Base-by-base conservation (phyloP, 2,113 vertebrate species). In the Antigone vipio region DNA sequence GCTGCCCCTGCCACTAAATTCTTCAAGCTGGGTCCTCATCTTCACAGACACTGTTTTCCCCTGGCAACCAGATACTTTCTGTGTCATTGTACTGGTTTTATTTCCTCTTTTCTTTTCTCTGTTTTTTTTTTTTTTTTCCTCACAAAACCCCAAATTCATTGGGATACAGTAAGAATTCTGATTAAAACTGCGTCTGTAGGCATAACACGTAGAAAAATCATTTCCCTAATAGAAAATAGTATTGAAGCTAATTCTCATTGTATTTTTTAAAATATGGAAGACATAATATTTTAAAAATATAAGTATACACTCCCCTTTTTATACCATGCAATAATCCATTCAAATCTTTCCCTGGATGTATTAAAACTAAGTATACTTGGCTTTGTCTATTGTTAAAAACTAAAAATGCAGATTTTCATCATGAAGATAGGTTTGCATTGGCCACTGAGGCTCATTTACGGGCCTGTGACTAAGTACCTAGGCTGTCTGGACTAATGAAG, bases 1-100 rank as follows among this genome's bases (percentile, higher is more conserved):
- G 56, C 68, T 74, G 82, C 85, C 69, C 94, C 96, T 92, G 50
- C 38, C 58, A 55, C 45, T 91, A 85, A 94, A 91, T 92, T 78
- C 82, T 92, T 77, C 69, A 68, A 56, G 82, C 73, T 76, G 27
- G 32, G 12, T 94, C 60, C 53, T 91, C 56, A 24, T 83, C 59
- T 73, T 89, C 56, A 81, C 29, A 88, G 64, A 9, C 1, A 0
- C 32, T 91, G 1, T 96, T 89, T 88, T 23, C 35, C 68, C 23
- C 32, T 1, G 4, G 66, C 30, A 92, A 26, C 56, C 15, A 40
- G 38, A 67, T 76, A 40, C 13, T 78, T 94, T 60, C 40, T 71
- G 5, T 29, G 11, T 59, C 19, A 8, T 75, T 58, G 23, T 53
- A 58, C 30, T 52, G 11, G 2, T n/a, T 78, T 85, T 69, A 26